phyloP scores from a whole-genome alignment of 2,888 invertebrate genomes.

The Thera britannica region DNA sequence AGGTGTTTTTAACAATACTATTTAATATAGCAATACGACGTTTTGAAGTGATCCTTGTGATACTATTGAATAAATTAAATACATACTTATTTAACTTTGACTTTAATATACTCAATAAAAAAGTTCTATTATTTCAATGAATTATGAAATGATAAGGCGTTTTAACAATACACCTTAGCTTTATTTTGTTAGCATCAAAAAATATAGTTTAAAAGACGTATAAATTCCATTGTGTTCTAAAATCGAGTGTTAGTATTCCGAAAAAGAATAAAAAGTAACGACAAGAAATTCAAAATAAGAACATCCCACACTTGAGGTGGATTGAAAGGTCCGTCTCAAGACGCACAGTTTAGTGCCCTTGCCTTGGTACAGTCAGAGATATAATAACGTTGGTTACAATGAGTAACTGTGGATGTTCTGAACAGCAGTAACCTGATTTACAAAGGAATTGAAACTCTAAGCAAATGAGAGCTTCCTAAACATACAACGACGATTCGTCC shows the following conservation, averaged over 20 bases:
- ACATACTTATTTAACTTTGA: no score
- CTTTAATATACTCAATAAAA: no score
- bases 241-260: constrained; percentile 29
- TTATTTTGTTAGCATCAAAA: neutral
- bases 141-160: no score
- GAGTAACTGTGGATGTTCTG: neutral
- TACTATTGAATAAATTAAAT: no score
- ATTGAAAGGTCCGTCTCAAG: constrained; percentile 59
- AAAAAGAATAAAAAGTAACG: constrained; percentile 48
- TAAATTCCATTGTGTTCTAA: constrained; percentile 27
- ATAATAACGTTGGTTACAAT: neutral
- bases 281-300: constrained; percentile 63
- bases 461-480: no score
- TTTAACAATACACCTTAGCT: neutral
- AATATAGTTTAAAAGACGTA: constrained; percentile 3
- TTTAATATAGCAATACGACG: no score
- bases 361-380: constrained; percentile 24
- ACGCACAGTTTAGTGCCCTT: constrained; percentile 50
- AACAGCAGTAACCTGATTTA: no score
- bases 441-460: no score
- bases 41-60: no score
- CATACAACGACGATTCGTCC: no score
- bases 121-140: no score
- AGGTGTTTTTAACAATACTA: no score
- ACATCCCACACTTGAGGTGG: constrained; percentile 63